phyloP scores from a whole-genome alignment of 2,888 invertebrate species.

The Chloroclysta siterata region DNA sequence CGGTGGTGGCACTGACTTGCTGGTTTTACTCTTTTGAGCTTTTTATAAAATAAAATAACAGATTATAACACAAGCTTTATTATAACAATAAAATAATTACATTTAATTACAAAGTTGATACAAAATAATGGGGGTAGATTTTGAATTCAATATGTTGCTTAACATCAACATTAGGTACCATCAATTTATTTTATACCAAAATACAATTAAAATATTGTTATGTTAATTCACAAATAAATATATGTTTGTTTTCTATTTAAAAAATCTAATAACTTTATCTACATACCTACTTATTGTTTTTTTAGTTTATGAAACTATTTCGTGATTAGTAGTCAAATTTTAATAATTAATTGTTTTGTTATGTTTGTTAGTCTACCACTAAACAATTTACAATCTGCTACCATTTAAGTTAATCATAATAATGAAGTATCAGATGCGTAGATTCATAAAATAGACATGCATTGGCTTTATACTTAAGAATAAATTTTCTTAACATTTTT shows the following conservation, averaged over 20 bases:
- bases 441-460: slow-evolving; percentile 16
- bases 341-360: neutral
- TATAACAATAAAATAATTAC: slow-evolving; percentile 69
- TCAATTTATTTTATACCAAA: slow-evolving; percentile 4
- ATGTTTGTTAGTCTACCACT: slow-evolving; percentile 1
- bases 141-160: slow-evolving; percentile 21
- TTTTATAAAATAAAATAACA: slow-evolving; percentile 16
- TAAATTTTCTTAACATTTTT: slow-evolving; percentile 17
- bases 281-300: slow-evolving; percentile 4
- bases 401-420: neutral
- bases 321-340: neutral
- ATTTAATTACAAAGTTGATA: slow-evolving; percentile 61
- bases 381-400: neutral
- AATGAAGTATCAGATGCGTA: neutral
- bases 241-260: neutral
- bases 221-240: neutral
- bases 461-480: slow-evolving; percentile 23
- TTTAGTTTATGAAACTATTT: slow-evolving; percentile 5
- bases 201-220: slow-evolving; percentile 5
- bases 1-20: too few relatives aligned
- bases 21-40: too few relatives aligned
- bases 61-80: slow-evolving; percentile 68
- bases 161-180: neutral
- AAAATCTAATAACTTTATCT: slow-evolving; percentile 12
- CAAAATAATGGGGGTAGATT: slow-evolving; percentile 45